Percentiles rank a stretch among this genome's conserved stretches.
phyloP scores from a whole-genome alignment of 2,888 invertebrate species.

The Anarsia innoxiella region DNA sequence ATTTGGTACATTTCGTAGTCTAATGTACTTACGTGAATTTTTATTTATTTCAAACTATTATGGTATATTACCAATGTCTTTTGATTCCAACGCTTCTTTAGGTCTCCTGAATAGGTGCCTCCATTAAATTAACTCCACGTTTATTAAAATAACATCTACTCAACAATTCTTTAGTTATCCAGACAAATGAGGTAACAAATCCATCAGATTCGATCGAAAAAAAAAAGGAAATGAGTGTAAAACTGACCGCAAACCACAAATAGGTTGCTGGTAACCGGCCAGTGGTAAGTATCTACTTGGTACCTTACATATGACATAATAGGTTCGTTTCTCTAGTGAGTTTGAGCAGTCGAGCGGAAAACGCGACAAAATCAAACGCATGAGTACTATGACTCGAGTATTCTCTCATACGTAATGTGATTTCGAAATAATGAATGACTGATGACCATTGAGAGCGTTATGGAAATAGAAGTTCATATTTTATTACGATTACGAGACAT shows the following conservation, averaged over 20 bases:
- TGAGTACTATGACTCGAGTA: slow-evolving; percentile 12
- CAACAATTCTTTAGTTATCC: no score
- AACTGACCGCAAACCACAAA: slow-evolving; percentile 13
- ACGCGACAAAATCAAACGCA: no score
- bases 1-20: slow-evolving; percentile 1
- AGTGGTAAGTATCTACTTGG: no score
- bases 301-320: slow-evolving; percentile 28
- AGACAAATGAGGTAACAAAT: no score
- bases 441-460: not conserved
- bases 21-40: not conserved
- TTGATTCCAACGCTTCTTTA: no score
- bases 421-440: slow-evolving; percentile 1
- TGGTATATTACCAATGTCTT: no score
- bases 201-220: no score
- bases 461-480: no score
- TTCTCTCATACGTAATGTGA: slow-evolving; percentile 13
- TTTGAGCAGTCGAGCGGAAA: slow-evolving; percentile 20
- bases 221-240: slow-evolving; percentile 10
- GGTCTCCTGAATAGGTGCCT: no score
- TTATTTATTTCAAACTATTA: not conserved
- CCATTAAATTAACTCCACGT: no score
- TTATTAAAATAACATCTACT: no score
- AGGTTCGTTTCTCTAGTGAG: slow-evolving; percentile 27
- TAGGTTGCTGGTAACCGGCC: slow-evolving; percentile 10
- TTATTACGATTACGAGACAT: no score